These are phyloP conservation scores for Drosophila monieri DNA, from an alignment of 2,888 invertebrate genomes.

Conservation along the genomic window DNA sequence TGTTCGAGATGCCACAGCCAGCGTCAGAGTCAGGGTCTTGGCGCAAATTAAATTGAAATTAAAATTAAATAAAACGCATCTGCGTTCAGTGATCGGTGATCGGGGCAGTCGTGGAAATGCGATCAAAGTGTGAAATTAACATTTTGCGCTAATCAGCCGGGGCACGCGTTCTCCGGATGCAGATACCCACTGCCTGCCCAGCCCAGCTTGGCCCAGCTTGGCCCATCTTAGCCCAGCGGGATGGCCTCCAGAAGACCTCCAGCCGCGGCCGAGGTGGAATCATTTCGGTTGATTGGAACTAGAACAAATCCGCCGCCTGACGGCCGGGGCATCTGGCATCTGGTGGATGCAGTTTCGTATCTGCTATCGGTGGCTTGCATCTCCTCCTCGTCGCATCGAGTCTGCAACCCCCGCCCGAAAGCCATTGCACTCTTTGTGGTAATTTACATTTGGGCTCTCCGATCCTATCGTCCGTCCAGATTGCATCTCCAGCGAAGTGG, in stretches of 20 bases:
- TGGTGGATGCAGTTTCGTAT: constrained; percentile 15
- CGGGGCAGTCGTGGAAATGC: constrained; percentile 60
- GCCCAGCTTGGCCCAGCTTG: not conserved
- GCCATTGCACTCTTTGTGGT: constrained; percentile 69
- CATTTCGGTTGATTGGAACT: constrained; percentile 34
- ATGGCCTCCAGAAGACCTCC: constrained; percentile 7
- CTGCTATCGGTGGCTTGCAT: not conserved
- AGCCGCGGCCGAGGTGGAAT: constrained; percentile 38
- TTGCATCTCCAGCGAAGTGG: constrained; percentile 49
- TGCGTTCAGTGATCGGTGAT: constrained; percentile 17
- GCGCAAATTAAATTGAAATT: constrained; percentile 77
- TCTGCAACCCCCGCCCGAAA: constrained; percentile 3
- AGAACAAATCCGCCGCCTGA: constrained; percentile 62
- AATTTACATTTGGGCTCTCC: constrained; percentile 63
- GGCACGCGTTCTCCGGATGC: constrained; percentile 60
- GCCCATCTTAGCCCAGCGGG: constrained; percentile 5
- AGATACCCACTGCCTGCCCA: not conserved
- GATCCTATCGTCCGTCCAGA: constrained; percentile 47
- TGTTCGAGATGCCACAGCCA: constrained; percentile 4
- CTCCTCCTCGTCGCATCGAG: not conserved
- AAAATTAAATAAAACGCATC: constrained; percentile 78
- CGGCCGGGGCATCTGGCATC: constrained; percentile 54
- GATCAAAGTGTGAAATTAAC: constrained; percentile 80
- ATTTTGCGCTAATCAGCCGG: constrained; percentile 78
- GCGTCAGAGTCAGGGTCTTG: not conserved